Evolutionary conservation across 2,797 vertebrate genomes (phyloP).

Genomic region (Acrocephalus scirpaceus): DNA sequence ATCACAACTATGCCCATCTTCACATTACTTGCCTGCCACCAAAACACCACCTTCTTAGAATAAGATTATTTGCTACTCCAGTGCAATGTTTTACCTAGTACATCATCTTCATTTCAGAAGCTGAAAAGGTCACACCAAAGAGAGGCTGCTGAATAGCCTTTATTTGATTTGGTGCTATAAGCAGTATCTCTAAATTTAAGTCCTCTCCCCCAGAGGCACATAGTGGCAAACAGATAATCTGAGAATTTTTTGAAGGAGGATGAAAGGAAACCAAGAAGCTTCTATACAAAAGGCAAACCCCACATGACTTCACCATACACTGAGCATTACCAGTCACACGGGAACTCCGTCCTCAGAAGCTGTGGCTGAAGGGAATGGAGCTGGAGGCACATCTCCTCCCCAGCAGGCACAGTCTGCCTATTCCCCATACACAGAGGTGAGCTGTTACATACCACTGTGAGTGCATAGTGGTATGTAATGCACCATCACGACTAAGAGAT

Average conservation of each 20-base stretch:
- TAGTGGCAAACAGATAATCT: background rate
- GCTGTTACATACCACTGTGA: background rate
- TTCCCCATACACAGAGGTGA: background rate
- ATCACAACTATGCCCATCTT: background rate
- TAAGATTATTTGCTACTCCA: background rate
- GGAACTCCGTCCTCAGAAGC: background rate
- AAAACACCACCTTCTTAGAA: background rate
- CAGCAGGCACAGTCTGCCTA: background rate
- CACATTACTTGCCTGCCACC: background rate
- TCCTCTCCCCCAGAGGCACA: background rate
- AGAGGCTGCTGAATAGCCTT: background rate
- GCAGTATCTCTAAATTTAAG: background rate
- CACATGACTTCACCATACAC: background rate
- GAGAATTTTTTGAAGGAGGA: background rate
- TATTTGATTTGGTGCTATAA: background rate
- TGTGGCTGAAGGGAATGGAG: background rate
- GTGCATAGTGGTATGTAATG: background rate
- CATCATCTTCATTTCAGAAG: background rate
- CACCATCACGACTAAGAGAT: background rate
- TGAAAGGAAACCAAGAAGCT: slow-evolving; percentile 7
- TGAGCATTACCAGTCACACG: background rate
- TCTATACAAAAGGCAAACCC: background rate
- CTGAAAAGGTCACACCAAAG: slow-evolving; percentile 2
- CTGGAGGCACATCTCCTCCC: background rate
- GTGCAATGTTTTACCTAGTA: background rate